Base-by-base conservation (phyloP, 2,888 invertebrate species). In the Andricus quercusramuli region DNA sequence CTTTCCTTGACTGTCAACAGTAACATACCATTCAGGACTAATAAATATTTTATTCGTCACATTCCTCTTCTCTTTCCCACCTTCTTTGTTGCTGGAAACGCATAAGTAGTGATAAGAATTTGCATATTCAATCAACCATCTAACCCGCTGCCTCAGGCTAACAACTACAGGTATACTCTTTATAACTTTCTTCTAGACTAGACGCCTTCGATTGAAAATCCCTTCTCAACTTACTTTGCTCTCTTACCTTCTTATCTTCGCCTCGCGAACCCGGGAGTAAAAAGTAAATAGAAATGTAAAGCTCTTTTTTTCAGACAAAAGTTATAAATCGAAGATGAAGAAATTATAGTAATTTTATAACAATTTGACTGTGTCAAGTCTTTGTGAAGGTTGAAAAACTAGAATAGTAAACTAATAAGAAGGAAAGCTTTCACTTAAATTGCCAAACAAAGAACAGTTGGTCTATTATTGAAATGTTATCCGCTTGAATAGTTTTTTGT, bases 11-110 rank as follows among this genome's bases (percentile, higher is more conserved):
- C 29, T 56, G 32, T 74, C 47, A 74, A 74, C 51, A 74, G 70
- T 51, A 51, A 70, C 17, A 47, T 5, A 51, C 25, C 51, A 70
- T 47, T 70, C 47, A 70, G 29, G 51, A 70, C 47, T 25, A 51
- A 70, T 70, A 70, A 70, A 70, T 70, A 70, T 70, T 70, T 51
- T 70, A 51, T 70, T 44, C 70, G 47, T 29, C 68, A 70, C 47
- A 47, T 9, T 15, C 20, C 13, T 32, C 1, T 29, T 8, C 22
- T 3, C 9, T 37, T 22, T 25, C 5, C 3, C 3, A 11, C 44
- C n/a, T 11, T 32, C 32, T 56, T 9, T 74, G 20, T 37, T 70
- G 47, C 29, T 32, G 32, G 29, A 74, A 51, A 56, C n/a, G 74
- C 29, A 25, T 56, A 74, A 74, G 47, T 32, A 74, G 74, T 56